Base-by-base conservation (phyloP, 2,888 invertebrate genomes). In the Ischnus inquisitorius region DNA sequence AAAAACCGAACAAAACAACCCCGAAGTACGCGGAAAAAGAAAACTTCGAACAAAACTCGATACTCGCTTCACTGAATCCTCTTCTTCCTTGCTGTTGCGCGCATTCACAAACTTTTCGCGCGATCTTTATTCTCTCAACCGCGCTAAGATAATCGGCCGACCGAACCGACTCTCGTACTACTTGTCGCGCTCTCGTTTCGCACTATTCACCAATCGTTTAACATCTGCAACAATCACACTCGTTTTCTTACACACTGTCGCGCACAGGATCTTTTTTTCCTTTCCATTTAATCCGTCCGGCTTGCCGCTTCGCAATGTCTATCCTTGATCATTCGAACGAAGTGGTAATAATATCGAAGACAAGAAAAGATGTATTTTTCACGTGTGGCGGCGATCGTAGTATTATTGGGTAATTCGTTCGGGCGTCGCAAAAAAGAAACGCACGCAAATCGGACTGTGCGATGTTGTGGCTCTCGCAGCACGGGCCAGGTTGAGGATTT, bases 281-380 rank as follows among this genome's bases (percentile, higher is more conserved):
- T 77, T 25, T 41, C n/a, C 67, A 25, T 41, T 22, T 28, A 69
- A 71, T 51, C 34, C 71, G 60, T 60, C 3, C 2, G 28, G 48
- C 19, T 12, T 5, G 16, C 54, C 64, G 25, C 71, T 71, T 72
- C 78, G 78, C 39, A 78, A 71, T 71, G 78, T 71, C 69, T 69
- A 71, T 78, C 78, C 71, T 78, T 71, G 78, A 68, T 68, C 78
- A 78, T 71, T 78, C 48, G 69, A 62, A 68, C 60, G 41, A 46
- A 68, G 22, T 16, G 12, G 19, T n/a, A n/a, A 60, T 6, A 28
- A 14, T 28, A 5, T 28, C 79, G 41, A 67, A 67, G 54, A 65
- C 54, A 19, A 34, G 54, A 25, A 54, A 69, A 60, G 39, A 28
- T 41, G 1, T 22, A 4, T 64, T 62, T 48, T 12, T 48, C 46